A percentile compares a stretch with the other conserved stretches of the same genome.
phyloP scores from a whole-genome alignment of 2,797 vertebrate genomes.

The Hozukius guyotensis region DNA sequence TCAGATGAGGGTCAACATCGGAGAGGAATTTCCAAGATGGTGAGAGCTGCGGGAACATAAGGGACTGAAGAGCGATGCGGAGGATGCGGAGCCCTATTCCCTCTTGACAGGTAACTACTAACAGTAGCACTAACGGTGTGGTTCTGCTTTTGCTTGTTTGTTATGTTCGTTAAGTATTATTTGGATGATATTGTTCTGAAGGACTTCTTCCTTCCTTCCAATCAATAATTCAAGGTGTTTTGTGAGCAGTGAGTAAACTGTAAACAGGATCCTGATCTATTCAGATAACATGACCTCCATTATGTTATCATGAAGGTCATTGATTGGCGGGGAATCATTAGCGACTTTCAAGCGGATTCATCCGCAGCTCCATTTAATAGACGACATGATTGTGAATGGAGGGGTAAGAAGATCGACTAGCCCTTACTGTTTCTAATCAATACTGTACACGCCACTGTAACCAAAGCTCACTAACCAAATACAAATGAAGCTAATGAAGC shows the following conservation, averaged over 20 bases:
- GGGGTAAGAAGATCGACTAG: conserved; percentile 33
- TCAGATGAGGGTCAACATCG: too few relatives aligned
- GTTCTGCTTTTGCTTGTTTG: background rate
- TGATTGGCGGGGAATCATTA: conserved; percentile 64
- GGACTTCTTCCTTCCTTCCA: conserved; percentile 28
- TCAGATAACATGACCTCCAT: conserved; percentile 69
- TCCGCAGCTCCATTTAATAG: conserved; percentile 38
- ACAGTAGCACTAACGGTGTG: background rate
- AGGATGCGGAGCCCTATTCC: too few relatives aligned
- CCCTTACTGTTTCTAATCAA: conserved; percentile 27
- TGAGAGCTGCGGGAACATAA: too few relatives aligned
- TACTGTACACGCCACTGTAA: conserved; percentile 10
- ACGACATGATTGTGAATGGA: conserved; percentile 18
- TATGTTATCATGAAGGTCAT: conserved; percentile 64
- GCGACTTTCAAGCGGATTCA: conserved; percentile 42
- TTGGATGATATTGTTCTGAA: conserved; percentile 42
- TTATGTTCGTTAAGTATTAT: background rate
- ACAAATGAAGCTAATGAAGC: background rate
- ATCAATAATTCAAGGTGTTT: conserved; percentile 75
- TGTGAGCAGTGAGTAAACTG: conserved; percentile 63
- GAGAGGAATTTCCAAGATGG: too few relatives aligned
- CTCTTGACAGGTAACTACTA: too few relatives aligned
- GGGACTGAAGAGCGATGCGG: too few relatives aligned
- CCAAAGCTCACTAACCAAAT: conserved; percentile 6
- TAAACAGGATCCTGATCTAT: conserved; percentile 63